These are phyloP conservation scores for Dysdera silvatica DNA, from an alignment of 1,140 invertebrate genomes.

Conservation along the genomic window DNA sequence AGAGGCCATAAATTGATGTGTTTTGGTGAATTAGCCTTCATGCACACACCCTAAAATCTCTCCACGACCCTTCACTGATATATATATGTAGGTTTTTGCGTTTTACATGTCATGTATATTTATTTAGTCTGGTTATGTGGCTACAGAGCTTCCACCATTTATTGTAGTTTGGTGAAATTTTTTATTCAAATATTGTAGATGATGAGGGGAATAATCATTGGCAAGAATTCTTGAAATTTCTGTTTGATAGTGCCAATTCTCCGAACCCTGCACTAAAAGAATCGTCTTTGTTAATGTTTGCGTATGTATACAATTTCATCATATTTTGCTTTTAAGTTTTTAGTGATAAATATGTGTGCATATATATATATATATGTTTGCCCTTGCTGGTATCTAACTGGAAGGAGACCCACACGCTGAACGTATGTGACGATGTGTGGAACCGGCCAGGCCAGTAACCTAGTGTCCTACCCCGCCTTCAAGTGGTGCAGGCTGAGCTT, in stretches of 20 bases:
- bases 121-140: not conserved
- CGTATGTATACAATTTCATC: constrained; percentile 59
- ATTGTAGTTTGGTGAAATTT: not conserved
- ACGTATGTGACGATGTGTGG: too few relatives aligned
- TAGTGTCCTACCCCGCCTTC: too few relatives aligned
- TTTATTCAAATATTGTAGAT: constrained; percentile 50
- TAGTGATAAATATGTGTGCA: too few relatives aligned
- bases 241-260: constrained; percentile 88
- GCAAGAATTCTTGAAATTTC: constrained; percentile 92
- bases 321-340: too few relatives aligned
- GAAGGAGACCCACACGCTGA: too few relatives aligned
- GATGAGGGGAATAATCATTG: constrained; percentile 94
- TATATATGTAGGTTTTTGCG: not conserved
- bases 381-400: too few relatives aligned
- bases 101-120: too few relatives aligned
- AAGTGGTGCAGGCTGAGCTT: too few relatives aligned
- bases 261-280: constrained; percentile 75
- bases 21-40: not conserved
- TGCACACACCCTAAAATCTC: not conserved
- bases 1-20: not conserved
- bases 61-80: not conserved
- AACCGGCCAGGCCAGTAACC: too few relatives aligned
- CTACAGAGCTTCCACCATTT: not conserved
- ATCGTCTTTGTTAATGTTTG: constrained; percentile 86
- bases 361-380: too few relatives aligned